Percentiles rank a stretch among this genome's conserved stretches.
These are phyloP conservation scores for Hymenochirus boettgeri DNA, from an alignment of 2,113 vertebrate genomes.

Conservation along the genomic window DNA sequence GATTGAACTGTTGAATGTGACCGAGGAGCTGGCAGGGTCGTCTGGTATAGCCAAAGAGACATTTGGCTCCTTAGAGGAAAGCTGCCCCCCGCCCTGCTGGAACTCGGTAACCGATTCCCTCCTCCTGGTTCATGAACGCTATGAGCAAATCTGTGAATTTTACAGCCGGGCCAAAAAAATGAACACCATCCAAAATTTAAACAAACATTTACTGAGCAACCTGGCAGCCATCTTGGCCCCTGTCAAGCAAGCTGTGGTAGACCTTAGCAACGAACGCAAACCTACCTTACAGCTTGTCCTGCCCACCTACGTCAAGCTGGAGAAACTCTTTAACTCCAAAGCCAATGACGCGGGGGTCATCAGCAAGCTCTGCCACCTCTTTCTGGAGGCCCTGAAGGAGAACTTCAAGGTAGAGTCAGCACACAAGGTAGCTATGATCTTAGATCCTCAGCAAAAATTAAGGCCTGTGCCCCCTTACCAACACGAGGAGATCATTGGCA, in stretches of 20 bases:
- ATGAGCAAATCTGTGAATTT: conserved; percentile 93
- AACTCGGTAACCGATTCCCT: conserved; percentile 87
- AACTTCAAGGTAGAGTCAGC: conserved; percentile 95
- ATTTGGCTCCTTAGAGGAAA: conserved; percentile 73
- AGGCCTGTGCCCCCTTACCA: conserved; percentile 89
- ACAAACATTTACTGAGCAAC: conserved; percentile 91
- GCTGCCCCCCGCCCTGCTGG: conserved; percentile 88
- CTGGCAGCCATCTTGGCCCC: conserved; percentile 86
- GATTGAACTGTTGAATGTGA: conserved; percentile 85
- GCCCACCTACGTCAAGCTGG: conserved; percentile 89
- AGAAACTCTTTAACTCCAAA: conserved; percentile 98
- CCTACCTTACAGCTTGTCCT: conserved; percentile 93
- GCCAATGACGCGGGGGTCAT: conserved; percentile 87
- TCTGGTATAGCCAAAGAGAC: conserved; percentile 75
- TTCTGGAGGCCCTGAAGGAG: conserved; percentile 94
- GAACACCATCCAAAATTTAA: conserved; percentile 90
- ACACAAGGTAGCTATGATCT: conserved; percentile 95
- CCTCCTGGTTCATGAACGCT: conserved; percentile 88
- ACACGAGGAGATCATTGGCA: conserved; percentile 92
- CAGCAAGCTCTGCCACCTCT: conserved; percentile 97
- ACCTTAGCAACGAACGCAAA: conserved; percentile 86
- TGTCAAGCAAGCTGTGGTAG: conserved; percentile 84
- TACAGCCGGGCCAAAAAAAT: conserved; percentile 90
- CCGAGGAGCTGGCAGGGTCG: conserved; percentile 82
- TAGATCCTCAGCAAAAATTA: conserved; percentile 94